These are phyloP conservation scores for Takifugu rubripes DNA, from an alignment of 2,797 vertebrate genomes.

Conservation along the genomic window DNA sequence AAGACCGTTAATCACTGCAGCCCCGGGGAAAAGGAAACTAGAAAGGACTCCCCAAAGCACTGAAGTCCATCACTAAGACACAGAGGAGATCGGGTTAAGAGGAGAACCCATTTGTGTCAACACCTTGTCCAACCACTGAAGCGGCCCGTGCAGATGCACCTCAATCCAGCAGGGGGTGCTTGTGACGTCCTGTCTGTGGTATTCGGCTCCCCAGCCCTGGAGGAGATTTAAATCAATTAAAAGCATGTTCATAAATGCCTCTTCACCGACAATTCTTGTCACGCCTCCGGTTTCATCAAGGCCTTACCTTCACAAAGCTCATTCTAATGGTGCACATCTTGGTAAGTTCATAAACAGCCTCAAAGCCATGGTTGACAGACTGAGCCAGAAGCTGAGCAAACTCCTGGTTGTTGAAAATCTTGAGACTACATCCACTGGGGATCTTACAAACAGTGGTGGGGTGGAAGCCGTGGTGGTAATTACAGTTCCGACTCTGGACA, in stretches of 20 bases:
- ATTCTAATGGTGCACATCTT: conserved; percentile 99
- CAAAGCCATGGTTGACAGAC: conserved; percentile 96
- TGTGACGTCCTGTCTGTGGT: conserved; percentile 94
- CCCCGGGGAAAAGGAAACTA: conserved; percentile 12
- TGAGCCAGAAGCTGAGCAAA: conserved; percentile 94
- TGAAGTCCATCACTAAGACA: conserved; percentile 84
- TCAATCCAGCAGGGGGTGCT: conserved; percentile 98
- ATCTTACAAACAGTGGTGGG: conserved; percentile 98
- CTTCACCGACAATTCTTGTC: too few relatives aligned
- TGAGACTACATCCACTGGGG: conserved; percentile 93
- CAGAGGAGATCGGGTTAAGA: conserved; percentile 94
- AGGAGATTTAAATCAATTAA: conserved; percentile 6
- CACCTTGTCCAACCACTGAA: conserved; percentile 97
- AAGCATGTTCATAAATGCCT: too few relatives aligned
- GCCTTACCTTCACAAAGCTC: conserved; percentile 92
- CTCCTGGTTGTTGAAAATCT: conserved; percentile 98
- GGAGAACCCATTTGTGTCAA: conserved; percentile 95
- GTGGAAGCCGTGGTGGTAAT: conserved; percentile 96
- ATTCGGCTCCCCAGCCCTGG: conserved; percentile 96
- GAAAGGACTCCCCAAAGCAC: conserved; percentile 42
- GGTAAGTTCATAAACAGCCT: conserved; percentile 96
- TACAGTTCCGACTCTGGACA: conserved; percentile 97
- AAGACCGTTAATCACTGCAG: conserved; percentile 69
- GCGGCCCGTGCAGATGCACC: conserved; percentile 91
- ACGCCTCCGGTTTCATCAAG: background rate